Base-by-base conservation (phyloP, 2,888 invertebrate species). In the Platycheirus rosarum region DNA sequence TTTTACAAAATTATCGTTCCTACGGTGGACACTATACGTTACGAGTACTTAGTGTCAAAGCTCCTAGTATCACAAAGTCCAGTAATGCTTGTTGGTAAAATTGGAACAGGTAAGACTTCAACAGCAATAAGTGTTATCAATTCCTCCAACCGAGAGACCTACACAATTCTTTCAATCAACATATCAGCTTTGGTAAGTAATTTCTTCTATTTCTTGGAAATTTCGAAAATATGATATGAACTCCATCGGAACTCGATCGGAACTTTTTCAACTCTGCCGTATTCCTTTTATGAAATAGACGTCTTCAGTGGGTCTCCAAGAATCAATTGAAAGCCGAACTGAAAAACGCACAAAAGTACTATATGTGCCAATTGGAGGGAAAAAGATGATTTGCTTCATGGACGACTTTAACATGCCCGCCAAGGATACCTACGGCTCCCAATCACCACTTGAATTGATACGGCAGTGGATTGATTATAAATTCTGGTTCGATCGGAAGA, bases 391-490 rank as follows among this genome's bases (percentile, higher is more conserved):
- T 73, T 93, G 95, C 7, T 97, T 97, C 89, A 93, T 97, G 93
- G 97, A 97, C 89, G 97, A 97, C 89, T 94, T 97, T 86, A 97
- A 97, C 91, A 97, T 97, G 97, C 97, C 97, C 0, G 95, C 95
- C 6, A 95, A 96, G 85, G 97, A 97, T 87, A 93, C 93, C 11
- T 97, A 96, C 88, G 97, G 97, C 0, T 96, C 97, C 0, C 97
- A 97, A 89, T 97, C 97, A 4, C 96, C 97, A 0, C 91, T 97
- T 6, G 97, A 97, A 89, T 91, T 97, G 51, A 91, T 97, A 57
- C 92, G 95, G 14, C 94, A 97, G 86, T 97, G 96, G 96, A 92
- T 96, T 71, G 97, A 96, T 90, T 97, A 97, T 87, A 95, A 95
- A 1, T 97, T 96, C 91, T 97, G 97, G 97, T 97, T 95, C 88